phyloP scores from a whole-genome alignment of 2,113 vertebrate genomes.

The Callipepla squamata region DNA sequence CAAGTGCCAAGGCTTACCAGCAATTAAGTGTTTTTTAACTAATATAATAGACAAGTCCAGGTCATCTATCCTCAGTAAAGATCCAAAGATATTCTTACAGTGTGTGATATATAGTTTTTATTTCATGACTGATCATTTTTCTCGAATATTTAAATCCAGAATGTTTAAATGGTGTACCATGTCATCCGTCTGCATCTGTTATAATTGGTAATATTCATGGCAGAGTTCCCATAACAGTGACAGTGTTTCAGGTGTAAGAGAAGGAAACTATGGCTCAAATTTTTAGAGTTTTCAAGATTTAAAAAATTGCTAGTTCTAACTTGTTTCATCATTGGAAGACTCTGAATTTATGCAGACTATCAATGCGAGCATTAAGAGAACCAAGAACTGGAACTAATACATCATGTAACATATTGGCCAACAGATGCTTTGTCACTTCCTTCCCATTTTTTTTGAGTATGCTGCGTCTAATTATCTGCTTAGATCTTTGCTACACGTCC shows the following conservation, averaged over 20 bases:
- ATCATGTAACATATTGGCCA: not conserved
- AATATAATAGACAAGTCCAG: not conserved
- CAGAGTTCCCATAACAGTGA: not conserved
- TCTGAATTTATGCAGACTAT: not conserved
- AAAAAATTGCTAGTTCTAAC: not conserved
- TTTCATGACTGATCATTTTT: not conserved
- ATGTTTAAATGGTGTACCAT: not conserved
- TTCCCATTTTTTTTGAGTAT: not conserved
- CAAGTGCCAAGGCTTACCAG: not conserved
- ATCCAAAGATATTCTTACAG: not conserved
- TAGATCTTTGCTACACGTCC: not conserved
- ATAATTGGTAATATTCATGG: not conserved
- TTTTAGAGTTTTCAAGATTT: not conserved
- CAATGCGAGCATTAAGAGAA: not conserved
- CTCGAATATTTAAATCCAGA: not conserved
- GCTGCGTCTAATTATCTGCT: not conserved
- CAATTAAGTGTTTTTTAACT: not conserved
- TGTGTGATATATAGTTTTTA: not conserved
- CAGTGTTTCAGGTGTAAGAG: not conserved
- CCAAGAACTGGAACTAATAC: constrained; percentile 1
- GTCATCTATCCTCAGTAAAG: not conserved
- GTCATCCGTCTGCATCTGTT: not conserved
- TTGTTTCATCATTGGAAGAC: not conserved
- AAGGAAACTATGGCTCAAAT: not conserved
- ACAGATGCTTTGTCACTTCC: constrained; percentile 23